Conservation (phyloP, 2,113 vertebrate genomes). For the Paradoxurus hermaphroditus region DNA sequence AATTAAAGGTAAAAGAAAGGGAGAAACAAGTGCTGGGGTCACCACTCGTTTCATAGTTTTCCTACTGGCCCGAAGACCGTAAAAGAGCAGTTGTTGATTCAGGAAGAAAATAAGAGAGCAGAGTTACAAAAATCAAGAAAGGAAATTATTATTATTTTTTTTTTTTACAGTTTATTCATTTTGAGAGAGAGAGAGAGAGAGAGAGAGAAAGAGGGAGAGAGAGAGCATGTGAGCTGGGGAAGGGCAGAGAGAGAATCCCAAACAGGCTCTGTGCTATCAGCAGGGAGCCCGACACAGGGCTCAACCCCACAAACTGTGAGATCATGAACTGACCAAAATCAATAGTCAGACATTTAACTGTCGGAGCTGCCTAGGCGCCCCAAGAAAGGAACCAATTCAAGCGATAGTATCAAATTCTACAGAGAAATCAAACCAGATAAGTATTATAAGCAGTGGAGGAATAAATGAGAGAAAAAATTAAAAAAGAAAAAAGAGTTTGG, state of each 20-base stretch:
- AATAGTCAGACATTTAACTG: no score
- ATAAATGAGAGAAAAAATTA: constrained; percentile 33
- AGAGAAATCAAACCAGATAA: background rate
- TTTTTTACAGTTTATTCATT: no score
- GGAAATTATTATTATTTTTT: background rate
- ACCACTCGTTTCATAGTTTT: background rate
- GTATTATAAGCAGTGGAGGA: constrained; percentile 7
- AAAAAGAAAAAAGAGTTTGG: background rate
- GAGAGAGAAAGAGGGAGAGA: no score
- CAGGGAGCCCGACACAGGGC: no score
- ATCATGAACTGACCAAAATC: no score
- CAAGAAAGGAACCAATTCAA: background rate
- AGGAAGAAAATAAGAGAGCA: constrained; percentile 23
- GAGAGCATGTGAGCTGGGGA: no score
- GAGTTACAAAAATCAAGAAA: background rate
- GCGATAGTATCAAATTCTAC: background rate
- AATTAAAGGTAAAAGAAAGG: background rate
- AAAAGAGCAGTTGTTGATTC: background rate
- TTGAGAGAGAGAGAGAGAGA: no score
- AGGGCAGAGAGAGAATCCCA: no score
- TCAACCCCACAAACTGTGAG: no score
- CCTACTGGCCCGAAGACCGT: background rate
- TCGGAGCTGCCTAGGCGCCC: no score
- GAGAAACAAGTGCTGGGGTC: background rate
- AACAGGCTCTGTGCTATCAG: no score